Evolutionary conservation across 2,888 invertebrate species (phyloP).

Genomic region (Phanerotoma sp.): DNA sequence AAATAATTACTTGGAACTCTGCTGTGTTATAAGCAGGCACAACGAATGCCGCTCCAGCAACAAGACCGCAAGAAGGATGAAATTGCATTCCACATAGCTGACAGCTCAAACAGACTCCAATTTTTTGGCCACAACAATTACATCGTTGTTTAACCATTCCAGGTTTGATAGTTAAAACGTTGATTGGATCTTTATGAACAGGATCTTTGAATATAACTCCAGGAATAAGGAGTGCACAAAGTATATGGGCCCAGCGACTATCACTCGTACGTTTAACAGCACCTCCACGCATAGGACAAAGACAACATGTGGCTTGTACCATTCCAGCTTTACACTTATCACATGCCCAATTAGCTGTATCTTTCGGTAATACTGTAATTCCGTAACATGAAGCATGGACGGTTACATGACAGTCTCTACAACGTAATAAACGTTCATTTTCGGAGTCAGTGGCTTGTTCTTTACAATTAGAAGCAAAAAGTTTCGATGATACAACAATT

Average conservation of each 20-base stretch:
- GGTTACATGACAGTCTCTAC: slow-evolving; percentile 61
- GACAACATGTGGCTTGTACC: slow-evolving; percentile 57
- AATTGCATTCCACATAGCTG: slow-evolving; percentile 59
- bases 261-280: slow-evolving; percentile 67
- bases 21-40: slow-evolving; percentile 48
- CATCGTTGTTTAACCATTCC: slow-evolving; percentile 47
- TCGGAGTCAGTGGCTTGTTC: slow-evolving; percentile 50
- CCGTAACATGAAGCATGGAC: slow-evolving; percentile 63
- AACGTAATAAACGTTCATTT: slow-evolving; percentile 58
- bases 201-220: slow-evolving; percentile 63
- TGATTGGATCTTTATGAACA: slow-evolving; percentile 53
- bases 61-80: slow-evolving; percentile 65
- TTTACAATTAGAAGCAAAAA: slow-evolving; percentile 55
- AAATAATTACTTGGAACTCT: slow-evolving; percentile 42
- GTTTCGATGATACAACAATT: slow-evolving; percentile 53
- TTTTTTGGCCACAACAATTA: slow-evolving; percentile 49
- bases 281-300: slow-evolving; percentile 64
- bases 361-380: slow-evolving; percentile 49
- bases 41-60: slow-evolving; percentile 58
- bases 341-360: slow-evolving; percentile 56
- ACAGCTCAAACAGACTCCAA: slow-evolving; percentile 60
- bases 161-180: slow-evolving; percentile 46
- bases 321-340: slow-evolving; percentile 55
- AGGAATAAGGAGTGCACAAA: slow-evolving; percentile 67
- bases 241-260: slow-evolving; percentile 67